A percentile compares a stretch with the other conserved stretches of the same genome.
These are phyloP conservation scores for Ctenopoma kingsleyae DNA, from an alignment of 2,797 vertebrate species.

Conservation along the genomic window DNA sequence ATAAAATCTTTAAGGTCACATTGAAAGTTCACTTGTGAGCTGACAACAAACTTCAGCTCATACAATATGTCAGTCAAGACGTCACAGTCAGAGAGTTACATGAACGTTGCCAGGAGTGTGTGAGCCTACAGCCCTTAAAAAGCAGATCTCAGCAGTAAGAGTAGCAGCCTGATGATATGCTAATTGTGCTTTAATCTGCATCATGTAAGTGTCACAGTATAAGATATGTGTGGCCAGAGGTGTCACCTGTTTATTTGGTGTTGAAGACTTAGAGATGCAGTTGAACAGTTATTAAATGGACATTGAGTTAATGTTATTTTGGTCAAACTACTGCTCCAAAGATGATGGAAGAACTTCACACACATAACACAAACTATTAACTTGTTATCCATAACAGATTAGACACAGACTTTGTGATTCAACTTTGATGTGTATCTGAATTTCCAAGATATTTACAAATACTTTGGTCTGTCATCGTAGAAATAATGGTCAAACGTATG, in stretches of 20 bases:
- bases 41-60: neutral
- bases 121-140: constrained; percentile 13
- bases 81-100: constrained; percentile 16
- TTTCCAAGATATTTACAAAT: neutral
- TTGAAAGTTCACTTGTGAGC: constrained; percentile 17
- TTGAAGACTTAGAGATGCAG: too few species aligned
- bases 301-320: too few species aligned
- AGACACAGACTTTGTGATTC: too few species aligned
- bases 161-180: neutral
- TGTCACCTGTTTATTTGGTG: neutral
- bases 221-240: neutral
- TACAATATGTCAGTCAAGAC: neutral
- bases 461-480: neutral
- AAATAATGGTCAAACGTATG: neutral
- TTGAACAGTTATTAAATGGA: too few species aligned
- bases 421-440: too few species aligned
- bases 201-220: neutral
- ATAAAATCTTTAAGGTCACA: constrained; percentile 42
- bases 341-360: too few species aligned
- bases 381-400: too few species aligned
- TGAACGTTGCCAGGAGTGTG: constrained; percentile 17
- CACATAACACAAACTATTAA: too few species aligned
- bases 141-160: constrained; percentile 2
- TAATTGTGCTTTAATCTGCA: neutral
- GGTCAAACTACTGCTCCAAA: too few species aligned